phyloP scores from a whole-genome alignment of 2,888 invertebrate genomes.

The Eupithecia vulgata region DNA sequence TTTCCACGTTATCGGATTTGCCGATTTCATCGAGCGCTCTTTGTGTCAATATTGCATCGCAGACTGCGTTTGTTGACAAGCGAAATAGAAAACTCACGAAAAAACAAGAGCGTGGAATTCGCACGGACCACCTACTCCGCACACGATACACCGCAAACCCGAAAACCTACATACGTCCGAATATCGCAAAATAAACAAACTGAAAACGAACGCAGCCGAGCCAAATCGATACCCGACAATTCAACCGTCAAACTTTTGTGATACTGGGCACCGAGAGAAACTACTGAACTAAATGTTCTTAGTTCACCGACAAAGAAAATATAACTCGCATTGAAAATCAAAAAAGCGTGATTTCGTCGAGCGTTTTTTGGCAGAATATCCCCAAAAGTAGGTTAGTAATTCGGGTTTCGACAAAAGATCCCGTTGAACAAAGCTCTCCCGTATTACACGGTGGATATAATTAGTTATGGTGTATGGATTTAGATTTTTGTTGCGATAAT shows the following conservation, averaged over 20 bases:
- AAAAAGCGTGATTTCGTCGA: constrained; percentile 77
- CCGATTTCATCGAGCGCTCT: constrained; percentile 14
- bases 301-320: constrained; percentile 73
- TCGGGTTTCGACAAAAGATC: constrained; percentile 69
- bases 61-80: constrained; percentile 53
- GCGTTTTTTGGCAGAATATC: constrained; percentile 72
- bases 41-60: constrained; percentile 39
- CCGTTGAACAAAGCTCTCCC: constrained; percentile 69
- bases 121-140: constrained; percentile 63
- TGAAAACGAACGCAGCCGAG: constrained; percentile 63
- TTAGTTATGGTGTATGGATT: constrained; percentile 84
- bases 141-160: constrained; percentile 76
- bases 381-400: constrained; percentile 84
- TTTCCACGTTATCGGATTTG: constrained; percentile 13
- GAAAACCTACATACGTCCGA: constrained; percentile 78
- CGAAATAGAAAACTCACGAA: constrained; percentile 62
- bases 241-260: constrained; percentile 78
- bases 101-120: constrained; percentile 54
- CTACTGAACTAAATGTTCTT: constrained; percentile 69
- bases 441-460: constrained; percentile 82
- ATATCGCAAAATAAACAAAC: constrained; percentile 73
- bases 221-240: constrained; percentile 74
- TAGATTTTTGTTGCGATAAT: constrained; percentile 82
- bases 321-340: constrained; percentile 76
- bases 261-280: constrained; percentile 50